Evolutionary conservation across 2,797 vertebrate genomes (phyloP).

Genomic region (Cetoscarus ocellatus): DNA sequence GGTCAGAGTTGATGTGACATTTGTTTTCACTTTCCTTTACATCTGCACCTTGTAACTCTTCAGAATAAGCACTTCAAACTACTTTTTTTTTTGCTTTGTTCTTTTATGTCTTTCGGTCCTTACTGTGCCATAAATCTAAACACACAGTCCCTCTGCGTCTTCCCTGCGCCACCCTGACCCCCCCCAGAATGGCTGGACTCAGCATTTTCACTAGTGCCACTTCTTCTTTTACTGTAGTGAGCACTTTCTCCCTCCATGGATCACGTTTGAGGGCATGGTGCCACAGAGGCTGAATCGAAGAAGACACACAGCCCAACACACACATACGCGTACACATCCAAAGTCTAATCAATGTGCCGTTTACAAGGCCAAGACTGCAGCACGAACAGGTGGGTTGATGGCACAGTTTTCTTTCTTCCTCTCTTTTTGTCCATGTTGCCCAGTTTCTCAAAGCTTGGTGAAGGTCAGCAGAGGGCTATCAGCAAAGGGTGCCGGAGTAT

Average conservation of each 20-base stretch:
- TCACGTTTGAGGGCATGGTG: constrained; percentile 40
- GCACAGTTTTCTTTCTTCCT: constrained; percentile 38
- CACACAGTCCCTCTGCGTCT: constrained; percentile 39
- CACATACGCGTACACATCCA: constrained; percentile 36
- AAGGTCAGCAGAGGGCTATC: constrained; percentile 59
- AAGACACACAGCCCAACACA: constrained; percentile 47
- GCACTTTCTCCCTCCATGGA: constrained; percentile 71
- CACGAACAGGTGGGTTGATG: constrained; percentile 69
- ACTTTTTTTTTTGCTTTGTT: neutral
- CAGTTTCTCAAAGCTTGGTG: constrained; percentile 33
- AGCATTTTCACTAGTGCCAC: constrained; percentile 76
- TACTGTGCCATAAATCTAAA: constrained; percentile 55
- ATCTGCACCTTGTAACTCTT: constrained; percentile 2
- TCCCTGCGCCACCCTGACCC: constrained; percentile 64
- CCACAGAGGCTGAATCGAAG: constrained; percentile 72
- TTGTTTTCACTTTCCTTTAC: constrained; percentile 11
- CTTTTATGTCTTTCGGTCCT: constrained; percentile 11
- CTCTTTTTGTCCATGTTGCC: constrained; percentile 37
- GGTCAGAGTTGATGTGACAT: constrained; percentile 14
- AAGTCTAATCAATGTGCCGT: constrained; percentile 68
- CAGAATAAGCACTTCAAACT: constrained; percentile 17
- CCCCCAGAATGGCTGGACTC: constrained; percentile 68
- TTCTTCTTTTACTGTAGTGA: constrained; percentile 78
- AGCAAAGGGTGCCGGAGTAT: constrained; percentile 18
- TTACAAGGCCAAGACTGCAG: constrained; percentile 79